Evolutionary conservation across 1,140 invertebrate genomes (phyloP), one percentile per base, ranked within the genome.

Genomic region (Coptotermes formosanus): DNA sequence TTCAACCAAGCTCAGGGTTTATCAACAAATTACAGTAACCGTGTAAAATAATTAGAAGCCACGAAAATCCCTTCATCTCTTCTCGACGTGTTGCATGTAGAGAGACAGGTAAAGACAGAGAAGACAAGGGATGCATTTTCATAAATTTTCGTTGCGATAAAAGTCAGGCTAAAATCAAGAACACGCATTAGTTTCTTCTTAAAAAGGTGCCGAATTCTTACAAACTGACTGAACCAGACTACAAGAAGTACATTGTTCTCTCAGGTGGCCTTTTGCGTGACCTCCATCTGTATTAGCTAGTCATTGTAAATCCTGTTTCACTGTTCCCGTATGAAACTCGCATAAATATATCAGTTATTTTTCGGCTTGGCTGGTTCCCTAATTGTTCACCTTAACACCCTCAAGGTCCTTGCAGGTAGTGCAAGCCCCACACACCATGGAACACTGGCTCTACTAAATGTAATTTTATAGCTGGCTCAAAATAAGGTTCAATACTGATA

Each of bases 181-280:
- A n/a, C n/a, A n/a, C n/a, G n/a, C n/a, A n/a, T n/a, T n/a, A n/a
- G n/a, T n/a, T 55, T 19, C 52, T 11, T 55, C 52, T 55, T 19
- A 55, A 19, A 55, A 55, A 55, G 19, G 52, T n/a, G 19, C 64
- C 8, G 25, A 25, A 9, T 69, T n/a, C 3, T 69, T 69, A n/a
- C 64, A 21, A 69, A 69, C 64, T 69, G n/a, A 69, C 64, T 25
- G n/a, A 69, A 69, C 64, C n/a, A 69, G 64, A 69, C 64, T n/a
- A n/a, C n/a, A 69, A n/a, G n/a, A 69, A 21, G 8, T 3, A 64
- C 23, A 69, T 3, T 69, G 25, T 69, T 69, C n/a, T n/a, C 23
- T 69, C 64, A 69, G 64, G 64, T 69, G 64, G 64, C 19, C 64
- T 69, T 69, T 55, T n/a, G n/a, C 23, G 12, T 25, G 64, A 9